Conservation (phyloP, 2,113 vertebrate species). For the Phocoena sinus region DNA sequence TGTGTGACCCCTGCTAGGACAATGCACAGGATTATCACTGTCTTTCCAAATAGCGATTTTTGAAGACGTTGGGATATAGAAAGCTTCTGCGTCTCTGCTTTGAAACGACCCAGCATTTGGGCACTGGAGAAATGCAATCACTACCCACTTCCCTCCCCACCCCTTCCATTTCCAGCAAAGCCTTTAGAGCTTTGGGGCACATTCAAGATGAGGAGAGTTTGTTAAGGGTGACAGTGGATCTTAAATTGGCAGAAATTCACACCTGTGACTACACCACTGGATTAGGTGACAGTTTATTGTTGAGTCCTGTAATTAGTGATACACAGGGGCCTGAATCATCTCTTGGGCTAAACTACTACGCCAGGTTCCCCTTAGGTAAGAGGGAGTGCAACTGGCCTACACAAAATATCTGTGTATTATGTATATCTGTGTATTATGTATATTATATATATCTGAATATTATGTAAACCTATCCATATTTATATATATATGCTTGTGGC, state of each 20-base stretch:
- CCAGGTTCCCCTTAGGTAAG: neutral
- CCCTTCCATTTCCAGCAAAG: neutral
- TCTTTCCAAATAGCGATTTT: neutral
- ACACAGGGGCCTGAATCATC: neutral
- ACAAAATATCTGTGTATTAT: neutral
- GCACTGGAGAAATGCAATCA: neutral
- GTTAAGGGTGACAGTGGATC: neutral
- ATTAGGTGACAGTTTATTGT: slow-evolving; percentile 25
- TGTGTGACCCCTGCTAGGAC: neutral
- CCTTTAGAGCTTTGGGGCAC: neutral
- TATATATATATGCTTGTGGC: neutral
- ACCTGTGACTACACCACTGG: neutral
- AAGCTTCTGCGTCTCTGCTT: neutral
- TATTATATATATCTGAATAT: neutral
- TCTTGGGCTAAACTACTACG: neutral
- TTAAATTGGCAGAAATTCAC: neutral
- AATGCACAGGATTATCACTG: neutral
- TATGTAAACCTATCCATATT: neutral
- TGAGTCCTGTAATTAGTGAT: slow-evolving; percentile 31
- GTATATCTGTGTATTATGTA: neutral
- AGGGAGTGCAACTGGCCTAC: neutral
- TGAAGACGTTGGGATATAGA: neutral
- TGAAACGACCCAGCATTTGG: neutral
- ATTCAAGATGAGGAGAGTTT: neutral
- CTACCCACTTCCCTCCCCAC: neutral